A percentile compares a stretch with the other conserved stretches of the same genome.
Conservation (phyloP, 2,888 invertebrate genomes). For the Camptogramma bilineatum region DNA sequence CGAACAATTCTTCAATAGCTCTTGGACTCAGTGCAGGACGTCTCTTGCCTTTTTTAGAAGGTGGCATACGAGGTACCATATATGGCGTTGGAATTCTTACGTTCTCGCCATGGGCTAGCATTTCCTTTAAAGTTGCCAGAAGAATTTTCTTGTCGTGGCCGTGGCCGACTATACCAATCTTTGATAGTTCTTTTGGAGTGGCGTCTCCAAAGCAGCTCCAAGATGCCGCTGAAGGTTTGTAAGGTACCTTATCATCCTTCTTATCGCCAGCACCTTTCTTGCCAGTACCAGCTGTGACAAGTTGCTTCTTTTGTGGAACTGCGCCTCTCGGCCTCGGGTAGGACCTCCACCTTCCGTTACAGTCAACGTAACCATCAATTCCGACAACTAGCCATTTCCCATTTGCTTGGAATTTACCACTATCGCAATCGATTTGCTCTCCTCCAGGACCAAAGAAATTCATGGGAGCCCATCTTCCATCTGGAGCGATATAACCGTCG, state of each 20-base stretch:
- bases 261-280: conserved; percentile 46
- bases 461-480: conserved; percentile 73
- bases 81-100: conserved; percentile 62
- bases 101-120: conserved; percentile 65
- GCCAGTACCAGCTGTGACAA: conserved; percentile 11
- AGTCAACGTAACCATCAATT: conserved; percentile 73
- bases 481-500: conserved; percentile 74
- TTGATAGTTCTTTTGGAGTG: conserved; percentile 63
- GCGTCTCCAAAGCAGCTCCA: conserved; percentile 78
- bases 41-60: conserved; percentile 43
- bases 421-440: conserved; percentile 66
- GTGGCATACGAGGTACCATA: conserved; percentile 52
- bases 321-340: conserved; percentile 54
- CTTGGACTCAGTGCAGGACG: conserved; percentile 17
- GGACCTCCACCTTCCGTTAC: conserved; percentile 65
- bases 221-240: conserved; percentile 57
- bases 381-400: conserved; percentile 71
- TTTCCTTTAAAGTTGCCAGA: conserved; percentile 57
- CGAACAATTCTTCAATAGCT: conserved; percentile 33
- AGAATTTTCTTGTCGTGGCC: conserved; percentile 72
- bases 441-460: conserved; percentile 69
- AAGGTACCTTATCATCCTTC: conserved; percentile 45
- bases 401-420: conserved; percentile 70
- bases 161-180: conserved; percentile 76
- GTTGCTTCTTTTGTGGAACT: conserved; percentile 38